Conservation (phyloP, 2,797 vertebrate species). For the Argentina silus region DNA sequence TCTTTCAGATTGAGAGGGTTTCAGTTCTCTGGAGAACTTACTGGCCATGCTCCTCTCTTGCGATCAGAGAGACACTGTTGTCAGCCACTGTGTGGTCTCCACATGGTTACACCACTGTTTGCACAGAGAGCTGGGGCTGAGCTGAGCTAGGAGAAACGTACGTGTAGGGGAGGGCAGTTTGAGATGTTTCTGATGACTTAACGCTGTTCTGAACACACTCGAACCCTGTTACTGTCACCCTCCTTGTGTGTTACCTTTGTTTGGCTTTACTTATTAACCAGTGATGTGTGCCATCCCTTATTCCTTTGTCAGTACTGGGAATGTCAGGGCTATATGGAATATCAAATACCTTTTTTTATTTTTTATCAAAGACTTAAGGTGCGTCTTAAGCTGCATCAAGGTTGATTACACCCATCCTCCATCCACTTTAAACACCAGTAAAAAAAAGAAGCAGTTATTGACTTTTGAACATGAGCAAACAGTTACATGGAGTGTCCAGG, state of each 20-base stretch:
- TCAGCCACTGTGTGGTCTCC: conserved; percentile 15
- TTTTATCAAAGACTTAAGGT: conserved; percentile 18
- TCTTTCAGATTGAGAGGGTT: background rate
- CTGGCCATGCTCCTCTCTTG: conserved; percentile 6
- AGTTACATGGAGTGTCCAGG: conserved; percentile 39
- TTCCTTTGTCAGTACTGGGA: background rate
- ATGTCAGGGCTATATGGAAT: background rate
- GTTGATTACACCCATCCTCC: conserved; percentile 32
- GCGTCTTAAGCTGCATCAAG: conserved; percentile 16
- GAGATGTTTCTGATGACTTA: conserved; percentile 35
- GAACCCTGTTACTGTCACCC: conserved; percentile 12
- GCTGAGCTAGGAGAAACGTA: conserved; percentile 14
- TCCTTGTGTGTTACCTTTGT: conserved; percentile 1
- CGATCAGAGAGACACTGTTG: conserved; percentile 25
- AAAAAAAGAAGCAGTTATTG: conserved; percentile 47
- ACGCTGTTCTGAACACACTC: conserved; percentile 17
- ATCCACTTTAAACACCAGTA: conserved; percentile 37
- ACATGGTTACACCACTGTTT: conserved; percentile 53
- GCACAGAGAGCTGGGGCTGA: conserved; percentile 56
- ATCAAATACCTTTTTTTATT: background rate
- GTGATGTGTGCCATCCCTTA: background rate
- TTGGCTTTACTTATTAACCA: conserved; percentile 20
- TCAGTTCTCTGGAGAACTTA: background rate
- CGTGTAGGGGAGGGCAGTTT: conserved; percentile 40
- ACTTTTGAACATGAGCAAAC: conserved; percentile 63